Evolutionary conservation across 2,797 vertebrate species (phyloP), one percentile per base, ranked within the genome.

Genomic region (Halcyon smyrnensis): DNA sequence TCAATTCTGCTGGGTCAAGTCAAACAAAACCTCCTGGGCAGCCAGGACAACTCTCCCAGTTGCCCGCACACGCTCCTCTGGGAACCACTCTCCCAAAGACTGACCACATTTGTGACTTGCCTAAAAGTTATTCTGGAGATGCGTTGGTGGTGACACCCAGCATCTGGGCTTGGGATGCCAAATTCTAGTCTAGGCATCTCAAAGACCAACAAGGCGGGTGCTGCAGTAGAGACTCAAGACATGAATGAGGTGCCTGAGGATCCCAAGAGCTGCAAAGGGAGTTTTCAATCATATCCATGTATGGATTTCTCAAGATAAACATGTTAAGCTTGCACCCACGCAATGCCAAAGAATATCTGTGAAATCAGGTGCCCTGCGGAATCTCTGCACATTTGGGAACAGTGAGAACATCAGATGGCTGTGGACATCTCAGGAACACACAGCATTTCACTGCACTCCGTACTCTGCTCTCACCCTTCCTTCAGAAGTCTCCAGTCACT

Each of bases 21-120:
- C 93, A 94, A 95, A 95, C 89, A 90, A 97, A 97, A 83, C 39
- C 78, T 93, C 80, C 88, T 67, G 89, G 80, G 39, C 59, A 83
- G 87, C 75, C 93, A 67, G 80, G 34, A 45, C 82, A 37, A 5
- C 87, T 93, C 73, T 89, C 90, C 93, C 83, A 45, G 69, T 73
- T 71, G 69, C 76, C 87, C 3, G 4, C 80, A 79, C 18, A 3
- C 28, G 34, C 34, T 63, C 69, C 96, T 48, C 96, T 30, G 62
- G 91, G 87, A 93, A 80, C 75, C 9, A 12, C 87, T 57, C 12
- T 51, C 70, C 94, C 92, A 76, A 67, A 65, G 64, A 75, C 67
- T 93, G 87, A 46, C 71, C 87, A 71, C 69, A 41, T 87, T 46
- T 76, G 90, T 46, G 84, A 91, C 43, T 28, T 69, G 39, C 71